Evolutionary conservation across 2,797 vertebrate species (phyloP), one percentile per base, ranked within the genome.

Genomic region (Halcyon chelicuti): DNA sequence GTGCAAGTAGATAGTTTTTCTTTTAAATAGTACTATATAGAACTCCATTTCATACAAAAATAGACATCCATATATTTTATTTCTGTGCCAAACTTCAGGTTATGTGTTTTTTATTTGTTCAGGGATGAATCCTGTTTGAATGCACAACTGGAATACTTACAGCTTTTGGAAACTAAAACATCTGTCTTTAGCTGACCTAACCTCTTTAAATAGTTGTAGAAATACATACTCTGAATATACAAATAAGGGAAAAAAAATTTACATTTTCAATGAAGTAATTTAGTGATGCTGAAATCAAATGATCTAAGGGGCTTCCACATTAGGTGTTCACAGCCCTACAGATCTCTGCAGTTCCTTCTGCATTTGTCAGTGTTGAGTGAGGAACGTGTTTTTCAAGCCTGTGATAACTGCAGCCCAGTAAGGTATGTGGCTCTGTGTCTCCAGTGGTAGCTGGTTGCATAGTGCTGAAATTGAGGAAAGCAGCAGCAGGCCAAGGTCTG

Each of bases 21-120:
- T 96, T 55, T 47, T 87, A 98, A 98, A 97, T 97, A 98, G 90
- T 91, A 90, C 29, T 93, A 31, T 89, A 72, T 73, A 96, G 81
- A 97, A 96, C 81, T 97, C 86, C 7, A 83, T 97, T 88, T 97
- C 66, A 75, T 98, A 96, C 42, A 98, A 98, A 98, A 98, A 98
- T 97, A 98, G 86, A 86, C 68, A 94, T 95, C 83, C 67, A 63
- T 94, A 65, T 88, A 80, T 94, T 96, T 93, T 66, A 91, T 72
- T 78, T 88, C 74, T 72, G 11, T 94, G 88, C 71, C 82, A 96
- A 84, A 89, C 19, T 54, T 76, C 25, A 17, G 58, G 26, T 51
- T 61, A 8, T 0, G 33, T 93, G 29, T 2, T 74, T 74, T 83
- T 51, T n/a, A 23, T 33, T 77, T 71, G 40, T 65, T 68, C 44